phyloP scores from a whole-genome alignment of 2,888 invertebrate species.

The Punctoribates punctum region DNA sequence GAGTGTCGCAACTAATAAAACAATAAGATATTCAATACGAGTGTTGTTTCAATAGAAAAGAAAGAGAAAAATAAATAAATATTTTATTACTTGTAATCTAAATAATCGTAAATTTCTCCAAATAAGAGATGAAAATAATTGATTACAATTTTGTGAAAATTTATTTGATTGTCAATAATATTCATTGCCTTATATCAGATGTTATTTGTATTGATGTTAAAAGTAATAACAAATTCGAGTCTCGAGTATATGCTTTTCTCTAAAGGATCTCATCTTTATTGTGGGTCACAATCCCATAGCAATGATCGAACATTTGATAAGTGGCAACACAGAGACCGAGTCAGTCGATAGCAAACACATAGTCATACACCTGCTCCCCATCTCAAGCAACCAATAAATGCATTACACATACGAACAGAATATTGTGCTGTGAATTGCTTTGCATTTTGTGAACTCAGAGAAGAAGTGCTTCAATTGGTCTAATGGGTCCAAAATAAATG shows the following conservation, averaged over 20 bases:
- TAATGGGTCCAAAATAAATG: constrained; percentile 24
- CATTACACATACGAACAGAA: constrained; percentile 5
- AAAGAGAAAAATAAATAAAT: too few species aligned
- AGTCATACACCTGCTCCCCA: constrained; percentile 26
- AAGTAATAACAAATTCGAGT: neutral
- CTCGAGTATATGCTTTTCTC: neutral
- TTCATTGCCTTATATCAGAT: too few species aligned
- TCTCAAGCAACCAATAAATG: constrained; percentile 31
- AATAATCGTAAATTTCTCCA: too few species aligned
- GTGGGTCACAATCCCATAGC: neutral
- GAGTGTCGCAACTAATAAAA: too few species aligned
- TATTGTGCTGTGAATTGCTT: neutral
- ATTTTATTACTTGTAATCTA: too few species aligned
- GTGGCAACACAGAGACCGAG: neutral
- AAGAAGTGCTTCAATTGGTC: constrained; percentile 8
- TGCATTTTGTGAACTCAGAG: neutral
- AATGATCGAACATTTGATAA: constrained; percentile 11
- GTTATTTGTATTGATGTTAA: neutral
- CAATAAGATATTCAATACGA: too few species aligned
- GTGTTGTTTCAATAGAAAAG: too few species aligned
- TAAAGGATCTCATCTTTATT: neutral
- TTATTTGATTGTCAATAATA: too few species aligned
- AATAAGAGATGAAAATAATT: too few species aligned
- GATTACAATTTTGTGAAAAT: too few species aligned
- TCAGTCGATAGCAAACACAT: too few species aligned